Evolutionary conservation across 2,888 invertebrate genomes (phyloP), one percentile per base, ranked within the genome.

Genomic region (Agapostemon virescens): DNA sequence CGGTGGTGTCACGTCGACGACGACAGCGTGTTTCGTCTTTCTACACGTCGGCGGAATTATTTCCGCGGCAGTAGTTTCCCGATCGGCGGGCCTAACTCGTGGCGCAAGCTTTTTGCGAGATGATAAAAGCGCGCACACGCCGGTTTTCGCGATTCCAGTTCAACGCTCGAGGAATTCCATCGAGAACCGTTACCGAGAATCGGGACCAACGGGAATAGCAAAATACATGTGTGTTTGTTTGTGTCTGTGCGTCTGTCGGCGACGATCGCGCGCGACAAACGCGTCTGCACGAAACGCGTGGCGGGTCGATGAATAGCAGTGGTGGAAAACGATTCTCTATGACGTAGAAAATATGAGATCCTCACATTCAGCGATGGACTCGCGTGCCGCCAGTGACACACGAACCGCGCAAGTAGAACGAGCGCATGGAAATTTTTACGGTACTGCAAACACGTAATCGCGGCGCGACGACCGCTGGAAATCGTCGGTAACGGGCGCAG

Each of bases 261-360:
- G 40, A 15, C 40, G 20, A 26, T 26, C 45, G 45, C 55, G 55
- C 15, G 55, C 55, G 55, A 55, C 26, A 26, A 15, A 58, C n/a
- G 20, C n/a, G n/a, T n/a, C n/a, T n/a, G n/a, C n/a, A n/a, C n/a
- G n/a, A n/a, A n/a, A n/a, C n/a, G n/a, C n/a, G n/a, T n/a, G n/a
- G n/a, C n/a, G n/a, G n/a, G n/a, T n/a, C n/a, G n/a, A n/a, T n/a
- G n/a, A n/a, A n/a, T n/a, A n/a, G n/a, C n/a, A n/a, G n/a, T n/a
- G n/a, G n/a, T n/a, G n/a, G n/a, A 20, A 52, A 42, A 36, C 30
- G 33, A 33, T 63, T n/a, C 23, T 52, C 36, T 68, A 40, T 68
- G 70, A 74, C 74, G 81, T 30, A 79, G 70, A 69, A 55, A 55
- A 58, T n/a, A n/a, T n/a, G n/a, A 42, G 55, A n/a, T n/a, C n/a